A percentile compares a stretch with the other conserved stretches of the same genome.
phyloP scores from a whole-genome alignment of 2,888 invertebrate genomes.

The Ceramica pisi region DNA sequence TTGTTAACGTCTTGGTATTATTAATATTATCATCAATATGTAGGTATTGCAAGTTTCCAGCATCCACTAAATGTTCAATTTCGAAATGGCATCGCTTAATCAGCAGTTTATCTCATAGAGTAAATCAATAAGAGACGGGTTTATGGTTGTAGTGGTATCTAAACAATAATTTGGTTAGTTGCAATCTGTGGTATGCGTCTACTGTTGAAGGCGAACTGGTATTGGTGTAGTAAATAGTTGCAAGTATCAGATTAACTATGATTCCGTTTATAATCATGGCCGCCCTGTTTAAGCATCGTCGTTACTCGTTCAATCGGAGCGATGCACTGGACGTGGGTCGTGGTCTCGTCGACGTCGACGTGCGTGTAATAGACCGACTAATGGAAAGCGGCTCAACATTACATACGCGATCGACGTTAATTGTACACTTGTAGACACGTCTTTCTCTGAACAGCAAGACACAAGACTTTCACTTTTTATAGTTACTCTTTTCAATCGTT shows the following conservation, averaged over 20 bases:
- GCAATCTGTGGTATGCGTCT: slow-evolving; percentile 48
- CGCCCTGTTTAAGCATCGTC: slow-evolving; percentile 53
- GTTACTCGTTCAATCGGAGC: slow-evolving; percentile 46
- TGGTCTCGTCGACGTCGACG: no score
- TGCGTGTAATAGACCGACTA: slow-evolving; percentile 64
- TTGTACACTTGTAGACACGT: slow-evolving; percentile 60
- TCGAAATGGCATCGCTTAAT: slow-evolving; percentile 34
- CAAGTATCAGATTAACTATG: slow-evolving; percentile 54
- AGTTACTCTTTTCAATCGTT: slow-evolving; percentile 31
- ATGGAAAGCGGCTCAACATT: slow-evolving; percentile 65
- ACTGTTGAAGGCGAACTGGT: slow-evolving; percentile 65
- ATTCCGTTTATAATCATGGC: slow-evolving; percentile 53
- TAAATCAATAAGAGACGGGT: slow-evolving; percentile 50
- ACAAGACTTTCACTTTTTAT: slow-evolving; percentile 63
- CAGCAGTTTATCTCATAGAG: slow-evolving; percentile 34
- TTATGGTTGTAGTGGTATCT: slow-evolving; percentile 32
- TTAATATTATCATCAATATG: slow-evolving; percentile 34
- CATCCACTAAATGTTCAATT: slow-evolving; percentile 23
- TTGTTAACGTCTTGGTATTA: slow-evolving; percentile 50
- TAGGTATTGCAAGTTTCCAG: slow-evolving; percentile 53
- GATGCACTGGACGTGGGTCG: slow-evolving; percentile 41
- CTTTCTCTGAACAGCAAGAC: slow-evolving; percentile 53
- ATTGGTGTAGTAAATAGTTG: slow-evolving; percentile 50
- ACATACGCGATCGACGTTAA: slow-evolving; percentile 63
- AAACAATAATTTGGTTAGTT: slow-evolving; percentile 45